Base-by-base conservation (phyloP, 1,140 invertebrate species). In the Drosophila pandora region DNA sequence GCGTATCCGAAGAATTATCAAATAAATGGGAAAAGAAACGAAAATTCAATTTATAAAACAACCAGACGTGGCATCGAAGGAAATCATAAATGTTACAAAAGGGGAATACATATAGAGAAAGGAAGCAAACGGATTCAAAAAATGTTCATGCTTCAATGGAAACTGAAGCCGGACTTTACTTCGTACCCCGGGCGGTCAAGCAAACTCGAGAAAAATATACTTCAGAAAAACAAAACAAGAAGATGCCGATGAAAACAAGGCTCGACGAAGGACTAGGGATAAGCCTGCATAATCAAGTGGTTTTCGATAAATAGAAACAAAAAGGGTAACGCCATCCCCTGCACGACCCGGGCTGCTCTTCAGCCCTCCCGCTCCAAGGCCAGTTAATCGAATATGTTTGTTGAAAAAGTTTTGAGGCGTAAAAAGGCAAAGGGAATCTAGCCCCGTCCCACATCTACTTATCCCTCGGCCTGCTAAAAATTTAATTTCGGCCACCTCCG, bases 271-370 rank as follows among this genome's bases (percentile, higher is more conserved):
- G 76, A 34, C 60, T 50, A 69, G 52, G 84, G 76, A 77, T 89
- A 90, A 89, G 76, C 84, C 84, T 89, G 84, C 84, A 89, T 89
- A 89, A 89, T 89, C 84, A 89, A 89, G 84, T 84, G 84, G 85
- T 89, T 84, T 89, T 80, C 84, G 77, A 89, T 89, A 89, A 89
- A 89, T 89, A 89, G 85, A 78, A 75, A 84, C 78, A 56, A 65
- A 59, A 49, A 61, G 47, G 60, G 54, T 41, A 57, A 58, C 72
- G 37, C 37, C 56, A 58, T 57, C 39, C 21, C 13, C 21, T 10
- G 1, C 17, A 17, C 17, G 17, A 1, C 17, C 17, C 17, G 17
- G 17, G 17, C 17, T 1, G 17, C 17, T 1, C 17, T 0, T 17
- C 17, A 17, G 34, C 25, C 25, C 8, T 13, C 28, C 57, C 37